These are phyloP conservation scores for Thamnaconus septentrionalis DNA, from an alignment of 2,113 vertebrate species.

Conservation along the genomic window DNA sequence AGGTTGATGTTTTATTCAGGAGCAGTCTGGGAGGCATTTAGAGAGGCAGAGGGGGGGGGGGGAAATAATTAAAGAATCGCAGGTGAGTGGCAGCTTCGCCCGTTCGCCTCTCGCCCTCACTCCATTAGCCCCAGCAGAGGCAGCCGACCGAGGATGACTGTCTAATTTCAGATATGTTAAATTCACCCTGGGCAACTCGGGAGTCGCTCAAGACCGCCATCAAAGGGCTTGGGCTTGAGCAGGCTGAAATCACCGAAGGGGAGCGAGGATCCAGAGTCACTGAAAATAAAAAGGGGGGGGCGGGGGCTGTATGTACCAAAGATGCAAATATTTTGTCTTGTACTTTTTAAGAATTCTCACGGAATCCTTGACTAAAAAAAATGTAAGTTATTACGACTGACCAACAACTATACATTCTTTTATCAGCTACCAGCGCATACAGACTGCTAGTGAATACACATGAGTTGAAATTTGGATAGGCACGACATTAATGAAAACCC, in stretches of 20 bases:
- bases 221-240: conserved; percentile 25
- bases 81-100: conserved; percentile 50
- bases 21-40: conserved; percentile 48
- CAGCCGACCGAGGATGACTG: conserved; percentile 37
- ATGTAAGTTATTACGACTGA: no score
- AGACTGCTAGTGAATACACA: no score
- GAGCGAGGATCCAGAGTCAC: neutral
- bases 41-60: conserved; percentile 3
- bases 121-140: conserved; percentile 48
- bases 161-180: conserved; percentile 48
- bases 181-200: conserved; percentile 33
- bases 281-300: no score
- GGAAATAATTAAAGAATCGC: conserved; percentile 3
- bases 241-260: conserved; percentile 11
- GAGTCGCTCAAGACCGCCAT: conserved; percentile 43
- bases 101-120: conserved; percentile 30
- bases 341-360: no score
- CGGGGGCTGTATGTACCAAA: no score
- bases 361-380: no score
- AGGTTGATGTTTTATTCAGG: conserved; percentile 55
- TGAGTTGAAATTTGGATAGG: no score
- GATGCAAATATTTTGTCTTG: no score
- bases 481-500: no score
- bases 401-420: no score
- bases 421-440: no score